Evolutionary conservation across 2,113 vertebrate species (phyloP).

Genomic region (Acinonyx jubatus): DNA sequence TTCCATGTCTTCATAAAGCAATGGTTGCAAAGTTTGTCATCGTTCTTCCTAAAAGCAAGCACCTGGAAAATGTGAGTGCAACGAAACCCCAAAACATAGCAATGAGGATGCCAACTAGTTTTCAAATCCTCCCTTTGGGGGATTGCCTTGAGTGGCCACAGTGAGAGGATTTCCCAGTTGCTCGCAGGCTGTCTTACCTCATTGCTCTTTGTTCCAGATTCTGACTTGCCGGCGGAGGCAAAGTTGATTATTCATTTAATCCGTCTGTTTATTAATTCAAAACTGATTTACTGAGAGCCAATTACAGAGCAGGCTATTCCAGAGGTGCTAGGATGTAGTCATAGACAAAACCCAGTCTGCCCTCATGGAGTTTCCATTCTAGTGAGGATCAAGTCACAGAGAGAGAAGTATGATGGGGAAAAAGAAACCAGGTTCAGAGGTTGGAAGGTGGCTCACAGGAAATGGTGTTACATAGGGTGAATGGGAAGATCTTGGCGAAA

Average conservation of each 20-base stretch:
- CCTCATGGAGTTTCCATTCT: not conserved
- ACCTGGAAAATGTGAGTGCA: constrained; percentile 4
- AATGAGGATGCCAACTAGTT: not conserved
- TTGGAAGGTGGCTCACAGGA: not conserved
- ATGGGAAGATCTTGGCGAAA: not conserved
- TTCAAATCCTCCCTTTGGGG: not conserved
- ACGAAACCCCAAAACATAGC: not conserved
- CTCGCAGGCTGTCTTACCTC: no score
- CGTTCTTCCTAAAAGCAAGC: not conserved
- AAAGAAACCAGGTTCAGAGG: not conserved
- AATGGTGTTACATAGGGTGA: not conserved
- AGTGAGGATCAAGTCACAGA: not conserved
- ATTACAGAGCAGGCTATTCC: not conserved
- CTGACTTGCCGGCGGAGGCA: not conserved
- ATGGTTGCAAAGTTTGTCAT: not conserved
- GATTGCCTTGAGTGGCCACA: not conserved
- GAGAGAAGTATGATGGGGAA: not conserved
- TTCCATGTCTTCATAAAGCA: not conserved
- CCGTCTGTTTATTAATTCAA: not conserved
- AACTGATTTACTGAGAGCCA: not conserved
- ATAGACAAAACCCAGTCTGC: not conserved
- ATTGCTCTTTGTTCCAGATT: not conserved
- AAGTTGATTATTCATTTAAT: not conserved
- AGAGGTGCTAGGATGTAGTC: not conserved
- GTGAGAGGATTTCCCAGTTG: not conserved